Percentiles rank a stretch among this genome's conserved stretches.
Evolutionary conservation across 2,113 vertebrate genomes (phyloP).

Genomic region (Aplodontia rufa): DNA sequence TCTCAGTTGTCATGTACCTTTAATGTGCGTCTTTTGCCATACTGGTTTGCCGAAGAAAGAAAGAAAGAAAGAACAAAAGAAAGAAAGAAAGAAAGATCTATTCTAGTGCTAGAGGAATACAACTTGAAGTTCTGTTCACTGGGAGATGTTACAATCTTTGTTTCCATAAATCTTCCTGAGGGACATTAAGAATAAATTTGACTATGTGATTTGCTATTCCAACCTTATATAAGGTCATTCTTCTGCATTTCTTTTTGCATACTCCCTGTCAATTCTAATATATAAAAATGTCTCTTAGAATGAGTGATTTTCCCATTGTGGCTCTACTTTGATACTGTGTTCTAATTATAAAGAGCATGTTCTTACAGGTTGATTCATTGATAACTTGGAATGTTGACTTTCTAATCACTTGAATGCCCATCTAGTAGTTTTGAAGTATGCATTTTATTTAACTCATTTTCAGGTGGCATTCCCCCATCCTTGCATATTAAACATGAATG

Average conservation of each 20-base stretch:
- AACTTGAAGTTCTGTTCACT: neutral
- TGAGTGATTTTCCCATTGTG: neutral
- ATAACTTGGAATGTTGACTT: constrained; percentile 10
- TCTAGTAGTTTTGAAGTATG: neutral
- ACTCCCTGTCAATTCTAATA: neutral
- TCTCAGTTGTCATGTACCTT: neutral
- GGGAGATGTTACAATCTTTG: neutral
- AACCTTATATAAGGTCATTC: neutral
- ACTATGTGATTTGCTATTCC: neutral
- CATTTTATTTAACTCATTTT: neutral
- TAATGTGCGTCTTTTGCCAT: neutral
- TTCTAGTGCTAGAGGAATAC: neutral
- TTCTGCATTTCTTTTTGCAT: constrained; percentile 10
- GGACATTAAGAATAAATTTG: neutral
- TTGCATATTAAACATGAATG: neutral
- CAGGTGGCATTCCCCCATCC: neutral
- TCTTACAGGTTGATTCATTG: neutral
- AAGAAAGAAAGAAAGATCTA: constrained; percentile 37
- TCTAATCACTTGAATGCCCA: neutral
- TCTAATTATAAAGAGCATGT: neutral
- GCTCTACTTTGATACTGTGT: neutral
- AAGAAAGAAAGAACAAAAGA: constrained; percentile 40
- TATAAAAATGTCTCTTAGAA: neutral
- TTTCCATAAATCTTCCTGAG: neutral
- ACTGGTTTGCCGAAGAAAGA: constrained; percentile 1